Percentiles rank a stretch among this genome's conserved stretches.
phyloP scores from a whole-genome alignment of 2,888 invertebrate species.

The Lagria hirta region DNA sequence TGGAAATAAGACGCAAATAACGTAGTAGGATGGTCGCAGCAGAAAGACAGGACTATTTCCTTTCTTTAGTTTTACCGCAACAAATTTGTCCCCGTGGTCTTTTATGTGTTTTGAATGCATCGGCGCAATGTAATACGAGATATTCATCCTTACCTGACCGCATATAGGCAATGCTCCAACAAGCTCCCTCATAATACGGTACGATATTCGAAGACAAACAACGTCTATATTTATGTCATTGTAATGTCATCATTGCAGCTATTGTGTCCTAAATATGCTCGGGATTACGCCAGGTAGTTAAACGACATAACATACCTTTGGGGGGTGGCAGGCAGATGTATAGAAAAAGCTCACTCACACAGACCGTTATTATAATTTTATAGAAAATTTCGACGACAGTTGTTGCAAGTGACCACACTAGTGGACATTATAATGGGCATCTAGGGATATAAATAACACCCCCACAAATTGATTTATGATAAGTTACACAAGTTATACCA shows the following conservation, averaged over 20 bases:
- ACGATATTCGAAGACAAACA: slow-evolving; percentile 51
- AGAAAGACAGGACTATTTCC: slow-evolving; percentile 35
- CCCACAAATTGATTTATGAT: slow-evolving; percentile 25
- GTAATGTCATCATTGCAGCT: slow-evolving; percentile 51
- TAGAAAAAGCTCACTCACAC: slow-evolving; percentile 3
- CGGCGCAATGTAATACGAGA: slow-evolving; percentile 51
- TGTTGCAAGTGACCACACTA: slow-evolving; percentile 25
- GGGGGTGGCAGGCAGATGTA: slow-evolving; percentile 27
- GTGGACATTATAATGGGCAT: slow-evolving; percentile 4
- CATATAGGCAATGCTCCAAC: slow-evolving; percentile 49
- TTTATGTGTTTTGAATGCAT: slow-evolving; percentile 44
- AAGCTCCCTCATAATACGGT: slow-evolving; percentile 42
- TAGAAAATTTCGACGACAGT: slow-evolving; percentile 25
- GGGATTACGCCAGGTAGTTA: slow-evolving; percentile 30
- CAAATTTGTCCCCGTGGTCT: slow-evolving; percentile 49
- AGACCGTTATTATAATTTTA: slow-evolving; percentile 11
- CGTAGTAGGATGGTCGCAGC: slow-evolving; percentile 12
- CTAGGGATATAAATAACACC: too few species aligned
- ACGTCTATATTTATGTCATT: slow-evolving; percentile 54
- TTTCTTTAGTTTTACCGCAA: slow-evolving; percentile 51
- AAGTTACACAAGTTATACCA: slow-evolving; percentile 8
- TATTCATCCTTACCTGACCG: slow-evolving; percentile 50
- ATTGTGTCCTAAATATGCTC: slow-evolving; percentile 50
- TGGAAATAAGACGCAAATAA: slow-evolving; percentile 25
- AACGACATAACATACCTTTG: slow-evolving; percentile 9